Conservation (phyloP, 2,113 vertebrate species). For the Archilochus colubris region DNA sequence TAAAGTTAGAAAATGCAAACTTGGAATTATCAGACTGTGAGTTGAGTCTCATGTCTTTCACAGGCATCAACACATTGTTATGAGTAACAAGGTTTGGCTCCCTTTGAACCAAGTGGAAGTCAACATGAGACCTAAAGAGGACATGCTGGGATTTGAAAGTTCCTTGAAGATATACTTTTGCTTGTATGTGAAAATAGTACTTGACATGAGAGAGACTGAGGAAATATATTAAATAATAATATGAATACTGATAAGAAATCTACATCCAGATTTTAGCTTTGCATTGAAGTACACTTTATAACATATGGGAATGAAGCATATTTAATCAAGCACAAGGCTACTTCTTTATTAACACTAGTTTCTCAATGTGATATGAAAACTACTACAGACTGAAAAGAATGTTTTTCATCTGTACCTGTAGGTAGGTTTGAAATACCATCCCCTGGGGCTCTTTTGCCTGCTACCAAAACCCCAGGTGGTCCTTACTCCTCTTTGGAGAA, state of each 20-base stretch:
- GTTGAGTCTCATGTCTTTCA: not conserved
- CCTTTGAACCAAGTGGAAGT: not conserved
- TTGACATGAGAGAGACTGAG: not conserved
- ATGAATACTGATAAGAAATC: constrained; percentile 3
- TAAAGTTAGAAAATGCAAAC: not conserved
- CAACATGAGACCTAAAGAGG: not conserved
- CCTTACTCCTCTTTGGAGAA: not conserved
- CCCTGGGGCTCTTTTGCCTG: not conserved
- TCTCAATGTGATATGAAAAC: not conserved
- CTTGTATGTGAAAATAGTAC: not conserved
- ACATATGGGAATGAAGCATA: not conserved
- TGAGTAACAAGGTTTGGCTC: not conserved
- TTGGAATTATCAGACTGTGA: not conserved
- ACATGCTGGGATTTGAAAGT: not conserved
- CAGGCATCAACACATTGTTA: not conserved
- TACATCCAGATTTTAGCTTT: not conserved
- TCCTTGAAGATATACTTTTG: not conserved
- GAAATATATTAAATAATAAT: not conserved
- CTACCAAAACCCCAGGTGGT: not conserved
- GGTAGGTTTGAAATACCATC: not conserved
- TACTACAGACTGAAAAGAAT: not conserved
- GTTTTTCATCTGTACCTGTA: not conserved
- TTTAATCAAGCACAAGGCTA: not conserved
- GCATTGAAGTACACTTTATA: not conserved
- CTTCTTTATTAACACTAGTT: not conserved